phyloP scores from a whole-genome alignment of 1,140 invertebrate species.

The Chlorops oryzae region DNA sequence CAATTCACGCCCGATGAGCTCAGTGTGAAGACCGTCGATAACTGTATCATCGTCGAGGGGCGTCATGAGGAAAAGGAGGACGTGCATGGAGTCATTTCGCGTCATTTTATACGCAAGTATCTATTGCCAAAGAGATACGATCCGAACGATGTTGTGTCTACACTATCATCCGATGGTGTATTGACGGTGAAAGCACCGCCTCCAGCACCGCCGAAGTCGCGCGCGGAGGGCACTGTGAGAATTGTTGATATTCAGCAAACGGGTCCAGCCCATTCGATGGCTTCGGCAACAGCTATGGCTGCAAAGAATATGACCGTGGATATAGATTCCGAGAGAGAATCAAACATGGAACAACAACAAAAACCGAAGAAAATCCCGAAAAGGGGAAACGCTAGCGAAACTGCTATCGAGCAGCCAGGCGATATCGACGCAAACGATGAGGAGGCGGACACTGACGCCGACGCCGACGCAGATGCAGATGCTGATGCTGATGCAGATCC shows the following conservation, averaged over 20 bases:
- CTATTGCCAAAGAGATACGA: slow-evolving; percentile 63
- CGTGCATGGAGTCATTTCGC: slow-evolving; percentile 56
- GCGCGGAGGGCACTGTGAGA: slow-evolving; percentile 41
- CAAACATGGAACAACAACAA: slow-evolving; percentile 20
- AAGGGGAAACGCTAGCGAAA: too few species aligned
- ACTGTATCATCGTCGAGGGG: slow-evolving; percentile 60
- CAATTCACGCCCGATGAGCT: slow-evolving; percentile 71
- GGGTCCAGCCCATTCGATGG: slow-evolving; percentile 18
- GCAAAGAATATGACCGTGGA: slow-evolving; percentile 1
- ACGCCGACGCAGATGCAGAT: not conserved
- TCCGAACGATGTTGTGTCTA: slow-evolving; percentile 58
- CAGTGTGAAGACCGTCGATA: slow-evolving; percentile 66
- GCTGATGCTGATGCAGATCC: slow-evolving; percentile 10
- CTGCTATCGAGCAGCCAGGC: too few species aligned
- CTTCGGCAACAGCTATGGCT: slow-evolving; percentile 10
- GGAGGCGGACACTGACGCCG: too few species aligned
- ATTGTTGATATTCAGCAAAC: slow-evolving; percentile 39
- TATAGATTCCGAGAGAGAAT: not conserved
- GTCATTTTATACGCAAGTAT: slow-evolving; percentile 67
- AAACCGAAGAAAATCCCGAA: not conserved
- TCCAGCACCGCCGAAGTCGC: slow-evolving; percentile 46
- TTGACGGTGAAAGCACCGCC: slow-evolving; percentile 59
- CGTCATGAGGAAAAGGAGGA: slow-evolving; percentile 67
- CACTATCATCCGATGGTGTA: slow-evolving; percentile 68
- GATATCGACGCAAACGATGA: too few species aligned